Conservation (phyloP, 2,797 vertebrate genomes). For the Chelon auratus region DNA sequence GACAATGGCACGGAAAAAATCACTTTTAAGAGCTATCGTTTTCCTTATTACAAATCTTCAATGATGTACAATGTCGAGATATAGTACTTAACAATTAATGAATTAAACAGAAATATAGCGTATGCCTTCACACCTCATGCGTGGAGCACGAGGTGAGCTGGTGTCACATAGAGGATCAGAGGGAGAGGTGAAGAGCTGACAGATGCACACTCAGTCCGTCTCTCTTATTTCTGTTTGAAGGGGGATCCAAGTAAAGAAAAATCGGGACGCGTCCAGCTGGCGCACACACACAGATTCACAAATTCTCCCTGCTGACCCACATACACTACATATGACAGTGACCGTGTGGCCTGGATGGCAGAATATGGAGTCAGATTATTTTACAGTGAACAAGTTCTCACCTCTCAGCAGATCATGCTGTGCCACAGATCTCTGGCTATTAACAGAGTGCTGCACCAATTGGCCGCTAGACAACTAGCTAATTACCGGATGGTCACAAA, state of each 20-base stretch:
- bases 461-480: constrained; percentile 33
- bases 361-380: constrained; percentile 64
- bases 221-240: constrained; percentile 62
- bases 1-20: background rate
- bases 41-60: background rate
- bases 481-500: constrained; percentile 1
- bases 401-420: constrained; percentile 62
- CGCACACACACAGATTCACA: constrained; percentile 36
- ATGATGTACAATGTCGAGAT: background rate
- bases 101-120: background rate
- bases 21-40: background rate
- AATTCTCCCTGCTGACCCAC: constrained; percentile 52
- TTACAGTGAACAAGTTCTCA: constrained; percentile 76
- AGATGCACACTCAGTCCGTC: constrained; percentile 60
- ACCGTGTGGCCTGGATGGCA: constrained; percentile 54
- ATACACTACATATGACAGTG: constrained; percentile 51
- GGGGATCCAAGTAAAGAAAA: constrained; percentile 29
- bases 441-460: constrained; percentile 34
- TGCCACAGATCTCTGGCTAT: constrained; percentile 48
- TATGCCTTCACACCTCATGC: constrained; percentile 13
- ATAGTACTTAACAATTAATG: background rate
- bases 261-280: constrained; percentile 40
- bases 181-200: constrained; percentile 25
- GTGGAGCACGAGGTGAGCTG: constrained; percentile 37
- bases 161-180: constrained; percentile 39